phyloP scores from a whole-genome alignment of 2,113 vertebrate species.

The Caretta caretta region DNA sequence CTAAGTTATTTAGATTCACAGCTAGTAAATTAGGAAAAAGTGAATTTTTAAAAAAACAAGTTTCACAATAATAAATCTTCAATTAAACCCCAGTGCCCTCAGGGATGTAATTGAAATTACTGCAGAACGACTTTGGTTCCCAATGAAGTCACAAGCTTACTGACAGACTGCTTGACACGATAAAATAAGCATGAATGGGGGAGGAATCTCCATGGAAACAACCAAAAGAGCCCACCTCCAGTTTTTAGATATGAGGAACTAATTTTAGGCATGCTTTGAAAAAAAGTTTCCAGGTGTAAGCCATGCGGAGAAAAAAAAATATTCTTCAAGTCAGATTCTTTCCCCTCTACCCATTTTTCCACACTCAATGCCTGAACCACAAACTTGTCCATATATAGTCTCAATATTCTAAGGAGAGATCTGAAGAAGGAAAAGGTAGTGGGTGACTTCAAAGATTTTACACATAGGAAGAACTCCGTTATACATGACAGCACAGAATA shows the following conservation, averaged over 20 bases:
- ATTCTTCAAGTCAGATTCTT: neutral
- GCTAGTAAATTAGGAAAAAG: conserved; percentile 39
- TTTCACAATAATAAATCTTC: conserved; percentile 48
- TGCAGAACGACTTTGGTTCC: neutral
- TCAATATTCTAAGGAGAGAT: neutral
- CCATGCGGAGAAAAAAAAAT: neutral
- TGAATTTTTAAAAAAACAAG: neutral
- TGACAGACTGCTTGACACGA: neutral
- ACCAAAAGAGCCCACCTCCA: neutral
- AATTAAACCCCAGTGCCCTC: conserved; percentile 29
- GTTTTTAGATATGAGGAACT: neutral
- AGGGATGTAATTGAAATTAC: neutral
- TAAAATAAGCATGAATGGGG: neutral
- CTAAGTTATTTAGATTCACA: conserved; percentile 52
- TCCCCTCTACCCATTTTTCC: neutral
- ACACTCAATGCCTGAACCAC: neutral
- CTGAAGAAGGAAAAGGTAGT: neutral
- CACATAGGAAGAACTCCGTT: neutral
- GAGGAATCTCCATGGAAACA: neutral
- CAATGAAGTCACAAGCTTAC: neutral
- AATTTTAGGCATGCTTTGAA: neutral
- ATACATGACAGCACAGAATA: neutral
- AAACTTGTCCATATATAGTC: neutral
- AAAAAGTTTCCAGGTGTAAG: neutral
- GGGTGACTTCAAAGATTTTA: neutral